Conservation (phyloP, 2,888 invertebrate genomes). For the Aquatica leii region DNA sequence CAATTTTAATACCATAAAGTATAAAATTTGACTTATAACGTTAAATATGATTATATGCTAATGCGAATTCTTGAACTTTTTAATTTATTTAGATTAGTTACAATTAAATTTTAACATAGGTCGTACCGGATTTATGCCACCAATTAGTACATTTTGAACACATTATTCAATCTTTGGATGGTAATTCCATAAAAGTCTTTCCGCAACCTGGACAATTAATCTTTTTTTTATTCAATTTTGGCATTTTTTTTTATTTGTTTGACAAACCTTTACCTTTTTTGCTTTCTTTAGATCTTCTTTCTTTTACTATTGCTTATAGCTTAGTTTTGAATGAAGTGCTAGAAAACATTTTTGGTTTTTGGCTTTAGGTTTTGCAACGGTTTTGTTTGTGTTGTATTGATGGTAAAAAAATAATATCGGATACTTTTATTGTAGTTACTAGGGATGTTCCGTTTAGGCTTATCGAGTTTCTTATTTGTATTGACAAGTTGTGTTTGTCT, state of each 20-base stretch:
- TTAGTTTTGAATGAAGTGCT: slow-evolving; percentile 2
- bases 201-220: slow-evolving; percentile 11
- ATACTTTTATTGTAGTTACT: slow-evolving; percentile 6
- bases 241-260: too few relatives aligned
- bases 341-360: slow-evolving; percentile 5
- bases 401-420: background rate
- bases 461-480: too few relatives aligned
- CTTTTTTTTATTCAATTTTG: background rate
- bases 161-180: background rate
- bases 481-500: too few relatives aligned
- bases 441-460: too few relatives aligned
- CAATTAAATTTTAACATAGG: background rate
- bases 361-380: slow-evolving; percentile 6
- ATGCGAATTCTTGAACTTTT: background rate
- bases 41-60: background rate
- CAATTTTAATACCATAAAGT: too few relatives aligned
- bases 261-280: background rate
- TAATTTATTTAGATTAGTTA: background rate
- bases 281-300: background rate
- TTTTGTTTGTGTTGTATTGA: slow-evolving; percentile 6
- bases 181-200: background rate
- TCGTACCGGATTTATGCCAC: background rate
- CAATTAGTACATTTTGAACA: background rate
- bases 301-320: background rate
- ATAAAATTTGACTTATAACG: too few relatives aligned